Percentiles rank a stretch among this genome's conserved stretches.
These are phyloP conservation scores for Limenitis camilla DNA, from an alignment of 2,888 invertebrate species.

Conservation along the genomic window DNA sequence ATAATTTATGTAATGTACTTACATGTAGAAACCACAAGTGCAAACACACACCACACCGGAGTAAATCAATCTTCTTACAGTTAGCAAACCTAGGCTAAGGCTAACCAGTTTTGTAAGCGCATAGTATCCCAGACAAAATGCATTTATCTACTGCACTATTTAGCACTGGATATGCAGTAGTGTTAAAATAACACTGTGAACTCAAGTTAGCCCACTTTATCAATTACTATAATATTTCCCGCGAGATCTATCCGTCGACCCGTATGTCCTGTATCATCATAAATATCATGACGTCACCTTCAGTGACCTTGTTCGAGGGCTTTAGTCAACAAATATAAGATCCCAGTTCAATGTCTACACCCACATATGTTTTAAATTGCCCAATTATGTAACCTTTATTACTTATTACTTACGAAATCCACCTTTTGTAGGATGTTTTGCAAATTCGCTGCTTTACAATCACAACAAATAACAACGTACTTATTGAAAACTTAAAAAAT, in stretches of 20 bases:
- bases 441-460: background rate
- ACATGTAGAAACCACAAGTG: background rate
- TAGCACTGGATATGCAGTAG: slow-evolving; percentile 39
- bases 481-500: background rate
- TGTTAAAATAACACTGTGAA: slow-evolving; percentile 29
- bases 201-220: slow-evolving; percentile 43
- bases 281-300: slow-evolving; percentile 55
- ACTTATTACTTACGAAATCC: slow-evolving; percentile 10
- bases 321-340: slow-evolving; percentile 43
- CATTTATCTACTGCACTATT: slow-evolving; percentile 26
- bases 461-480: background rate
- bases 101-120: slow-evolving; percentile 44
- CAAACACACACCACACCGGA: background rate
- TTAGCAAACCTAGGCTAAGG: slow-evolving; percentile 21
- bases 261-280: slow-evolving; percentile 57
- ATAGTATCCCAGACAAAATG: slow-evolving; percentile 20
- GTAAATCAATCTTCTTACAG: slow-evolving; percentile 17
- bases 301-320: slow-evolving; percentile 55
- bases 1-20: no score
- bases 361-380: slow-evolving; percentile 34
- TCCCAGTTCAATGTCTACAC: slow-evolving; percentile 49
- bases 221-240: slow-evolving; percentile 53
- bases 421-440: no score
- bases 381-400: slow-evolving; percentile 11
- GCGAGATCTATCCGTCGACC: slow-evolving; percentile 36